Base-by-base conservation (phyloP, 2,888 invertebrate genomes). In the Xylota sylvarum region DNA sequence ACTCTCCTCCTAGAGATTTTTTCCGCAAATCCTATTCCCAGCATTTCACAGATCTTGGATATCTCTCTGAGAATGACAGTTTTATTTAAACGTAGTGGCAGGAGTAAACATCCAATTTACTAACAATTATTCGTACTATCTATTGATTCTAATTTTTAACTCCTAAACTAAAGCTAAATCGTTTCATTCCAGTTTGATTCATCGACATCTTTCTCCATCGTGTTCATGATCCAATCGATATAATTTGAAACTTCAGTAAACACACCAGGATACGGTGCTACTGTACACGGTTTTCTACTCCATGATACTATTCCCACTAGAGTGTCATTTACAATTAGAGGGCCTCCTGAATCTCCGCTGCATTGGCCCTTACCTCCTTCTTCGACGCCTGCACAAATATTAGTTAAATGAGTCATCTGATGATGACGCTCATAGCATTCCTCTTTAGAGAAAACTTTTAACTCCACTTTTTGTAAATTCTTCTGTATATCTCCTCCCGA, bases 361-460 rank as follows among this genome's bases (percentile, higher is more conserved):
- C 93, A 93, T 86, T 93, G 93, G 1, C 93, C 93, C 88, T 91
- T 92, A 5, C 93, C 93, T 10, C 93, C 93, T 72, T 91, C 91
- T 0, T 91, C 90, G 10, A 93, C 89, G 1, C 93, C 93, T 2
- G 93, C 93, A 87, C 93, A 93, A 43, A 93, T 89, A 83, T 93
- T 92, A n/a, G 90, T 91, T 0, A 73, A 40, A 76, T 92, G 90
- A 27, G 91, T 89, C 62, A 89, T 88, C 0, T 88, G 79, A 50
- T 90, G 88, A 69, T 92, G 92, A 0, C 90, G 89, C 4, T 88
- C 83, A 14, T 89, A 89, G 87, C 93, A 93, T 80, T 92, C 92
- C 14, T 89, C 90, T 72, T 93, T 91, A 60, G 91, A 89, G 73
- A 92, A 93, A 17, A 91, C 89, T 58, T 91, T 89, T 32, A 93